Evolutionary conservation across 2,113 vertebrate species (phyloP), one percentile per base, ranked within the genome.

Genomic region (Oreochromis aureus): DNA sequence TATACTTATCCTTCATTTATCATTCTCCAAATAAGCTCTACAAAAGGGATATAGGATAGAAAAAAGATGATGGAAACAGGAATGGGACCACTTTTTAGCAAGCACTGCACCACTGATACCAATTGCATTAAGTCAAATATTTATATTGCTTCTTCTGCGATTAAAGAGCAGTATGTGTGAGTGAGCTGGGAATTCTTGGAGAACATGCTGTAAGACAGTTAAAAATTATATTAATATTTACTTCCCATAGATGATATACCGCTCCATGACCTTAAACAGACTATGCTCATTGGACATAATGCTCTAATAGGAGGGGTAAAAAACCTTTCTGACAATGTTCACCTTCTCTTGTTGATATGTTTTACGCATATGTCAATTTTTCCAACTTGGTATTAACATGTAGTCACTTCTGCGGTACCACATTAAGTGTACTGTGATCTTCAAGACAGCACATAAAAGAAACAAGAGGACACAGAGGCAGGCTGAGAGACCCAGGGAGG

Each of bases 51-150:
- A 82, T 19, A 16, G 53, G 6, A 19, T 56, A 59, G 55, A 59
- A 34, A 79, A 41, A 7, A 61, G 36, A 83, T 4, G 76, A 61
- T 7, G 66, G 82, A 76, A 56, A 79, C 41, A 3, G 61, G 41
- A 51, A 71, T 3, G 61, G 71, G 61, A 46, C 80, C 32, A 3
- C 81, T 87, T 36, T 88, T 88, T 73, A 36, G 79, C 51, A 15
- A 82, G 59, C 76, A 27, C 85, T 86, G 56, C 55, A 34, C 24
- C 82, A 44, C 13, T 30, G 80, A 88, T 88, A 88, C 56, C 59
- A 32, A 10, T 79, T 80, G 86, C 86, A 88, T 51, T 3, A 83
- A 84, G 84, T 93, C 91, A 91, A 92, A 95, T 92, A 91, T 92
- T 91, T 90, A 90, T 89, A 92, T 22, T 30, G 84, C 80, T 85